Percentiles rank a stretch among this genome's conserved stretches.
Evolutionary conservation across 2,113 vertebrate species (phyloP).

Genomic region (Panurus biarmicus): DNA sequence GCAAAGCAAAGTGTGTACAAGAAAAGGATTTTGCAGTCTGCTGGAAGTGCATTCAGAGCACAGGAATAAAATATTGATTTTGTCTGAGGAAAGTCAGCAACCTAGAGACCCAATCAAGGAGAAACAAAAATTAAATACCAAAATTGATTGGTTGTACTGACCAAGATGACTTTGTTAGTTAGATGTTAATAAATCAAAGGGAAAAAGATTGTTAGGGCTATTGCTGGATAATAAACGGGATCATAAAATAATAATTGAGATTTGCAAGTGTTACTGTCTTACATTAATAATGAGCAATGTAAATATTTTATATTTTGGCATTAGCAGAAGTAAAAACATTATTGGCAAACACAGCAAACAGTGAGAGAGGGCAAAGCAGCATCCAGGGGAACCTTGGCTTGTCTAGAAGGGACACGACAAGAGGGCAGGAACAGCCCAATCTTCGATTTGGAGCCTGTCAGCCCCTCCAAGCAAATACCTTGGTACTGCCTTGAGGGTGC

Average conservation of each 20-base stretch:
- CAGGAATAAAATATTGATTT: slow-evolving; percentile 83
- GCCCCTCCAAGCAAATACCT: background rate
- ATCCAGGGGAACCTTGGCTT: background rate
- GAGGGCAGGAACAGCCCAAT: background rate
- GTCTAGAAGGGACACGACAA: background rate
- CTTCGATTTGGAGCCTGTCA: background rate
- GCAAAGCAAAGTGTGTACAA: background rate
- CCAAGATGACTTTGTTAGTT: slow-evolving; percentile 75
- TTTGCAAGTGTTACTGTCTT: slow-evolving; percentile 20
- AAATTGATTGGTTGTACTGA: slow-evolving; percentile 85
- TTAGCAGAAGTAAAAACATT: background rate
- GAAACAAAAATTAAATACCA: slow-evolving; percentile 86
- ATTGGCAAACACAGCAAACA: background rate
- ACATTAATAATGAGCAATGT: slow-evolving; percentile 7
- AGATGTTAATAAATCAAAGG: slow-evolving; percentile 79
- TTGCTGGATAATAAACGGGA: slow-evolving; percentile 28
- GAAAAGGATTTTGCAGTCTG: slow-evolving; percentile 1
- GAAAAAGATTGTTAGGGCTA: slow-evolving; percentile 63
- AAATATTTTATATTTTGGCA: slow-evolving; percentile 11
- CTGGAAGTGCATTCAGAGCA: slow-evolving; percentile 64
- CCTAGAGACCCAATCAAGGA: slow-evolving; percentile 76
- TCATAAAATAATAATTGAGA: slow-evolving; percentile 58
- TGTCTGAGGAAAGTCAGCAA: slow-evolving; percentile 73
- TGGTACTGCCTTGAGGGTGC: background rate
- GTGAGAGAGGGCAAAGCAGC: background rate